These are phyloP conservation scores for Vidua chalybeata DNA, from an alignment of 2,113 vertebrate genomes.

Conservation along the genomic window DNA sequence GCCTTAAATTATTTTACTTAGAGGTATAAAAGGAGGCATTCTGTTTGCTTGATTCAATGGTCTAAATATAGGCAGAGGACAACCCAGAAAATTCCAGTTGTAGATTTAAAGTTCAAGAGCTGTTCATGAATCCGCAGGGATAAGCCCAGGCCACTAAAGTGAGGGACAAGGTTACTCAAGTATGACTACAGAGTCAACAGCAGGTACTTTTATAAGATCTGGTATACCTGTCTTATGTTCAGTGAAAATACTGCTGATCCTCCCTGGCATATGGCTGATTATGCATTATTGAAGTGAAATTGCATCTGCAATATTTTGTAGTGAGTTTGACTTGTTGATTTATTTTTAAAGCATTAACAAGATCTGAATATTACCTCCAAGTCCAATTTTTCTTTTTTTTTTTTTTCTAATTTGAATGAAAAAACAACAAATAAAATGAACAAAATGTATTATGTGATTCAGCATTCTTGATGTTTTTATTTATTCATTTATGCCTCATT, in stretches of 20 bases:
- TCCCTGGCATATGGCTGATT: neutral
- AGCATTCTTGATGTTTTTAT: neutral
- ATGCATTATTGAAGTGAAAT: neutral
- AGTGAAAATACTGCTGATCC: neutral
- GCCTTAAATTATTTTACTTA: neutral
- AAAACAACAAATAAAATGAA: neutral
- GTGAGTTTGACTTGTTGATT: neutral
- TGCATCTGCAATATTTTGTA: neutral
- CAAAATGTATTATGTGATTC: neutral
- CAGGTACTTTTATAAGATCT: neutral
- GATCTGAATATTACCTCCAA: neutral
- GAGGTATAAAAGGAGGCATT: neutral
- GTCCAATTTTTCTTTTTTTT: neutral
- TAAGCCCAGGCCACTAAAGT: neutral
- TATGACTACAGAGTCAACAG: neutral
- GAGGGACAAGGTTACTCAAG: neutral
- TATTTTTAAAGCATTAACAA: neutral
- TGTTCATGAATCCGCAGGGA: neutral
- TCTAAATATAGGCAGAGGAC: neutral
- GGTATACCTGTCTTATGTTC: neutral
- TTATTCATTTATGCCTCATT: constrained; percentile 10
- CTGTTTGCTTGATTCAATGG: neutral
- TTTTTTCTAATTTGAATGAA: neutral
- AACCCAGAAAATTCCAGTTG: neutral
- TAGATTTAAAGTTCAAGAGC: neutral